phyloP scores from a whole-genome alignment of 2,888 invertebrate genomes.

The Orthonevra nobilis region DNA sequence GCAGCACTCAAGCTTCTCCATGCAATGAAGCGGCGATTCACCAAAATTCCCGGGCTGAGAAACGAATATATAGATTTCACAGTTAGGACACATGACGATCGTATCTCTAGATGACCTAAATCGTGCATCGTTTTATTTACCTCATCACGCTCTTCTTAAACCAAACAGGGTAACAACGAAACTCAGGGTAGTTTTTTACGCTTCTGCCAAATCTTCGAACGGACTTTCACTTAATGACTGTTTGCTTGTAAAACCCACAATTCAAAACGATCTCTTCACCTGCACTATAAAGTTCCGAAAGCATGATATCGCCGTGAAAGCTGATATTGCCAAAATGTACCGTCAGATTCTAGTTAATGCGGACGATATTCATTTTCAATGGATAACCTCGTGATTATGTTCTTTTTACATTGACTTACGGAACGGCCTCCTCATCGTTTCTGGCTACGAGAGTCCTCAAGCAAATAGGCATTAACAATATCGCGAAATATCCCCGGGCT shows the following conservation, averaged over 20 bases:
- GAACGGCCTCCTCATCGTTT: constrained; percentile 16
- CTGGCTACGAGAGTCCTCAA: constrained; percentile 18
- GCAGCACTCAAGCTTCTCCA: neutral
- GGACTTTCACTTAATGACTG: constrained; percentile 9
- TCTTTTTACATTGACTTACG: constrained; percentile 14
- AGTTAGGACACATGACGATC: constrained; percentile 1
- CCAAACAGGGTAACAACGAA: neutral
- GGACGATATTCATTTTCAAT: constrained; percentile 16
- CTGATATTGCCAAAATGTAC: constrained; percentile 36
- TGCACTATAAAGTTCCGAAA: constrained; percentile 14
- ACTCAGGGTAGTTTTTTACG: constrained; percentile 12
- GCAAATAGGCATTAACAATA: constrained; percentile 22
- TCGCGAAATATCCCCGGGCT: neutral
- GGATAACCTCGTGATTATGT: constrained; percentile 16
- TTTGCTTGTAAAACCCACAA: constrained; percentile 6
- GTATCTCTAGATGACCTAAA: neutral
- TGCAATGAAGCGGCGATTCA: neutral
- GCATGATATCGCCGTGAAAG: constrained; percentile 21
- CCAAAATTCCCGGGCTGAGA: neutral
- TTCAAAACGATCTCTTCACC: constrained; percentile 2
- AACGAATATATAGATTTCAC: neutral
- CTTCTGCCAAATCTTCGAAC: constrained; percentile 12
- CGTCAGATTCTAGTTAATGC: constrained; percentile 4
- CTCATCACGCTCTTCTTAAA: constrained; percentile 2
- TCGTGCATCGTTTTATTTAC: constrained; percentile 4